Evolutionary conservation across 53 echinoderm and acorn worm species (phyloP), one percentile per base, ranked within the genome.

Genomic region (Stichopus horrens): DNA sequence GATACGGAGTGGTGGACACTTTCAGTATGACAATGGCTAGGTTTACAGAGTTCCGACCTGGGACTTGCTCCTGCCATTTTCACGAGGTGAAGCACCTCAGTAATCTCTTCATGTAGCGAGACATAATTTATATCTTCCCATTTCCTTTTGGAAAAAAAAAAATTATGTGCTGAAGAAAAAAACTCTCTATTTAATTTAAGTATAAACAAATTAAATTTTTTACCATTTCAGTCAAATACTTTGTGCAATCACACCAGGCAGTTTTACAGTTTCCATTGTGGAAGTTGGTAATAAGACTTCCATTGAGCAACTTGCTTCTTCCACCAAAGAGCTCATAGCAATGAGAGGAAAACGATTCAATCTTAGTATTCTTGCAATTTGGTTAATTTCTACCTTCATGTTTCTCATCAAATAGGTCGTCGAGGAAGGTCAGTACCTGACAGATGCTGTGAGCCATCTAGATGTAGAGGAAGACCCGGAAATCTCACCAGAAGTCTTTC

Each of bases 1-100:
- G 94, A 21, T 97, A 79, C 77, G 90, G 89, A 9, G 90, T 94
- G 23, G 89, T 97, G 9, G 97, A 95, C 79, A 97, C 97, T 51
- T 95, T 97, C 91, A 97, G 95, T 90, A 97, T 97, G 89, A 97
- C 97, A 75, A 97, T 97, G 97, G 94, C 97, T 16, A 90, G 97
- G 83, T 97, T 95, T 76, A 90, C 76, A 76, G 97, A 97, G 58
- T 97, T 95, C 88, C 86, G 95, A 55, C 93, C 94, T 55, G 97
- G 97, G 20, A 97, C 93, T 83, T 97, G 97, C 92, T 93, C 95
- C 75, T 97, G 97, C 55, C 97, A 97, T 74, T 97, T 97, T 88
- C 97, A 97, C 88, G 95, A 95, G 94, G 97, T 96, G 37, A 93
- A 88, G 20, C 2, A 11, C 68, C 68, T n/a, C 68, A 14, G 68